A percentile compares a stretch with the other conserved stretches of the same genome.
Evolutionary conservation across 2,888 invertebrate genomes (phyloP).

Genomic region (Prenolepis imparis): DNA sequence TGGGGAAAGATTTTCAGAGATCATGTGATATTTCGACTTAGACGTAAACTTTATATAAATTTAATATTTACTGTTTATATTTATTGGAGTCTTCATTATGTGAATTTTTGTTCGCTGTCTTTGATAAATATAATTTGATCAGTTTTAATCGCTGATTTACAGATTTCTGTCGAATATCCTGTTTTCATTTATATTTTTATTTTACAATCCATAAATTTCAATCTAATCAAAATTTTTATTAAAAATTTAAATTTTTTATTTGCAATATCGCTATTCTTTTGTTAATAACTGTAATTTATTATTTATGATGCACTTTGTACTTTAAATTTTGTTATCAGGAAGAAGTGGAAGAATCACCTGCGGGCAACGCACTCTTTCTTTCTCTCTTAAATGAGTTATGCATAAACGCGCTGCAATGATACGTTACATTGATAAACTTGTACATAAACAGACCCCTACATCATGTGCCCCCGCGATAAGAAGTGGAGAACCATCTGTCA

Average conservation of each 20-base stretch:
- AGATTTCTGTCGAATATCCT: background rate
- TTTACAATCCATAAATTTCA: background rate
- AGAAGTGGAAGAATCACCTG: slow-evolving; percentile 14
- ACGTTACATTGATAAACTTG: slow-evolving; percentile 37
- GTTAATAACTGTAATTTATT: background rate
- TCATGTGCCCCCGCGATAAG: slow-evolving; percentile 17
- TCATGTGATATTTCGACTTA: background rate
- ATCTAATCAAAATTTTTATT: background rate
- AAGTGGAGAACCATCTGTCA: slow-evolving; percentile 45
- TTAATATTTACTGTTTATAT: background rate
- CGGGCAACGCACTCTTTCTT: background rate
- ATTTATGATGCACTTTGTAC: background rate
- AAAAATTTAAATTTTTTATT: background rate
- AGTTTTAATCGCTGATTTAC: background rate
- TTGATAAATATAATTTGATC: background rate
- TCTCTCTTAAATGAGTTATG: slow-evolving; percentile 26
- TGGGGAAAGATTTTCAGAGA: background rate
- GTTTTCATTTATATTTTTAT: background rate
- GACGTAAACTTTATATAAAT: slow-evolving; percentile 6
- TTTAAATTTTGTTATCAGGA: slow-evolving; percentile 7
- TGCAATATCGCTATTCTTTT: background rate
- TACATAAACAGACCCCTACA: slow-evolving; percentile 43
- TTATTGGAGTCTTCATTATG: background rate
- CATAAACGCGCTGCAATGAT: slow-evolving; percentile 8
- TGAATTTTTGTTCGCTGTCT: background rate